Percentiles rank a stretch among this genome's conserved stretches.
Evolutionary conservation across 2,113 vertebrate genomes (phyloP).

Genomic region (Psittacus erithacus): DNA sequence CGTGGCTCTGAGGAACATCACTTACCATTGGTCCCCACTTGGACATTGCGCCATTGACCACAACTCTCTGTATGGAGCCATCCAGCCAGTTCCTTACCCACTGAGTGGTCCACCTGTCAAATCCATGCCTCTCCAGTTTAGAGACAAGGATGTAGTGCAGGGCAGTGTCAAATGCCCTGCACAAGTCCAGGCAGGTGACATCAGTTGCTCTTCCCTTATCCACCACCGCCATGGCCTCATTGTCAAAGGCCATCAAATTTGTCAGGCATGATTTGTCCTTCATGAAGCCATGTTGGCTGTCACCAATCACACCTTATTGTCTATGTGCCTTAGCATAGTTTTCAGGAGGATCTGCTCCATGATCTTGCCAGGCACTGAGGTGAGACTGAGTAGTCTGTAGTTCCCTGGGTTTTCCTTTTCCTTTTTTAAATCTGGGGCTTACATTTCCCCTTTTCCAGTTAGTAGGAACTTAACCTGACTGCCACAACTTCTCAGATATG

Average conservation of each 20-base stretch:
- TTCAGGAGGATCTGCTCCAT: background rate
- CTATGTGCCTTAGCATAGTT: background rate
- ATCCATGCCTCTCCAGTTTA: background rate
- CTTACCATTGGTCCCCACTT: background rate
- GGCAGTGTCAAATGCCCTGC: background rate
- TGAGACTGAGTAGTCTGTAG: background rate
- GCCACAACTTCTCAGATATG: background rate
- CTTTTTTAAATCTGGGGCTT: background rate
- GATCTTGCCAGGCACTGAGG: background rate
- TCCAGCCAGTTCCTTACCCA: background rate
- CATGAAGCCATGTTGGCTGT: background rate
- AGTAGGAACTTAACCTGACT: background rate
- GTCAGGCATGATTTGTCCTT: background rate
- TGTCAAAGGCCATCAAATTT: background rate
- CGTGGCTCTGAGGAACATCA: background rate
- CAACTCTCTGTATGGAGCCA: background rate
- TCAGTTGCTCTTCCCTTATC: background rate
- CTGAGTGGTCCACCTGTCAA: background rate
- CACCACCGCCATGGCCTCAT: background rate
- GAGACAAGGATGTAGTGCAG: background rate
- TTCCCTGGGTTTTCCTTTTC: background rate
- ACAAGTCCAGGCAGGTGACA: background rate
- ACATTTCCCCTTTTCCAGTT: background rate
- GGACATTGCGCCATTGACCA: background rate
- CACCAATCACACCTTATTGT: background rate